A percentile compares a stretch with the other conserved stretches of the same genome.
Conservation (phyloP, 2,888 invertebrate genomes). For the Eledona agricola region DNA sequence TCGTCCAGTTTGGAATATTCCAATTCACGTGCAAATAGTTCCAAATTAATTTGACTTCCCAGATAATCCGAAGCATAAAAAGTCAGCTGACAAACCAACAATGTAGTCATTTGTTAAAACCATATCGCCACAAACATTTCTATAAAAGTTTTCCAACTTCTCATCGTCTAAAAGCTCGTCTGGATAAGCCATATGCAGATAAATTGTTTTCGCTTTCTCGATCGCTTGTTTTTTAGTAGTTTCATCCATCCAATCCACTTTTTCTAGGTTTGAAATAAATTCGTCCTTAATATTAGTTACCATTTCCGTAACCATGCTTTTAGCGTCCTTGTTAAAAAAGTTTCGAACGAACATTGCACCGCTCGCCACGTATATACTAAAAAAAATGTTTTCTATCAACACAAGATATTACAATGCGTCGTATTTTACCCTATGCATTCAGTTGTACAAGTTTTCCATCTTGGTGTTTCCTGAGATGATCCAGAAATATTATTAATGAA, state of each 20-base stretch:
- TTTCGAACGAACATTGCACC: conserved; percentile 83
- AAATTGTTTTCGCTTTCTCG: conserved; percentile 78
- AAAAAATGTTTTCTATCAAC: conserved; percentile 5
- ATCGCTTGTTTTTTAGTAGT: conserved; percentile 75
- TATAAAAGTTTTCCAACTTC: conserved; percentile 78
- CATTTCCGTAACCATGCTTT: conserved; percentile 80
- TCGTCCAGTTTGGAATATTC: conserved; percentile 58
- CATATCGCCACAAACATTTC: conserved; percentile 66
- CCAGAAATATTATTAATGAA: conserved; percentile 27
- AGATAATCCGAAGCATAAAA: conserved; percentile 22
- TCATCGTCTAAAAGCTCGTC: conserved; percentile 80
- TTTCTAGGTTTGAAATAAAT: conserved; percentile 76
- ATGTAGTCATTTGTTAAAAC: conserved; percentile 1
- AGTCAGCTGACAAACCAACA: conserved; percentile 15
- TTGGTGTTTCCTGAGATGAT: conserved; percentile 5
- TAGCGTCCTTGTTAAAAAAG: conserved; percentile 81
- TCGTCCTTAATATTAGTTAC: conserved; percentile 79
- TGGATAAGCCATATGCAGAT: conserved; percentile 86
- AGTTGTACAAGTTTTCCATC: conserved; percentile 36
- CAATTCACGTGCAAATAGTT: conserved; percentile 4
- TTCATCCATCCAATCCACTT: conserved; percentile 89
- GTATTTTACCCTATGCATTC: conserved; percentile 4
- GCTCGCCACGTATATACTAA: conserved; percentile 71
- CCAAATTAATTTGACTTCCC: conserved; percentile 10
- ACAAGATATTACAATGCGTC: background rate